These are phyloP conservation scores for Magallana angulata DNA, from an alignment of 1,140 invertebrate genomes.

Conservation along the genomic window DNA sequence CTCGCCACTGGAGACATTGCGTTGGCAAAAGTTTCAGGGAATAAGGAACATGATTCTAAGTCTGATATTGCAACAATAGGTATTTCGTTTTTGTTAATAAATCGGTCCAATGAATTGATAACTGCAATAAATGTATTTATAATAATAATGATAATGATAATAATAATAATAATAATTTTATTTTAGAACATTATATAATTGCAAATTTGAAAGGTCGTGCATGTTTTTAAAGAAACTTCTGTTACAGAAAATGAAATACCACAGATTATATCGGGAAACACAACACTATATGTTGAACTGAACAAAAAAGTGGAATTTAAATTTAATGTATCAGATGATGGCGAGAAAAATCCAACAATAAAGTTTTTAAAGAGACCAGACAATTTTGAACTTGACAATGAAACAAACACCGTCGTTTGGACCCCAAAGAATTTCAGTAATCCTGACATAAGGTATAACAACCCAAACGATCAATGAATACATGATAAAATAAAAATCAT, in stretches of 20 bases:
- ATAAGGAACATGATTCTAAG: not conserved
- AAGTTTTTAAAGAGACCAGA: not conserved
- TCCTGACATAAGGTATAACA: constrained; percentile 30
- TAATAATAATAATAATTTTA: too few relatives aligned
- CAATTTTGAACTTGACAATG: constrained; percentile 1
- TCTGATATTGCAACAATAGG: not conserved
- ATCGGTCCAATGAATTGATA: too few relatives aligned
- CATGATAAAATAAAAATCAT: not conserved
- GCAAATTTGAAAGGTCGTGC: too few relatives aligned
- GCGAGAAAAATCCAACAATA: not conserved
- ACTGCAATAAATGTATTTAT: too few relatives aligned
- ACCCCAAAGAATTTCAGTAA: constrained; percentile 8
- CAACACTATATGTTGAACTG: constrained; percentile 10
- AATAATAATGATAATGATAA: too few relatives aligned
- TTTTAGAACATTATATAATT: too few relatives aligned
- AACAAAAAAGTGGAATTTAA: not conserved
- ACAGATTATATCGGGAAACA: not conserved
- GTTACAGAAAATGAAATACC: not conserved
- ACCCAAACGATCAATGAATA: not conserved
- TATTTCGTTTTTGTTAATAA: not conserved
- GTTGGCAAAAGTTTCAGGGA: constrained; percentile 37
- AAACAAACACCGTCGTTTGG: constrained; percentile 33
- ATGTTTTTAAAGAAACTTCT: too few relatives aligned
- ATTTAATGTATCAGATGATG: constrained; percentile 37
- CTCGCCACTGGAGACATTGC: constrained; percentile 42